Evolutionary conservation across 37 sponge, comb jelly and placozoan species (phyloP).

Genomic region (Aplysina aerophoba): DNA sequence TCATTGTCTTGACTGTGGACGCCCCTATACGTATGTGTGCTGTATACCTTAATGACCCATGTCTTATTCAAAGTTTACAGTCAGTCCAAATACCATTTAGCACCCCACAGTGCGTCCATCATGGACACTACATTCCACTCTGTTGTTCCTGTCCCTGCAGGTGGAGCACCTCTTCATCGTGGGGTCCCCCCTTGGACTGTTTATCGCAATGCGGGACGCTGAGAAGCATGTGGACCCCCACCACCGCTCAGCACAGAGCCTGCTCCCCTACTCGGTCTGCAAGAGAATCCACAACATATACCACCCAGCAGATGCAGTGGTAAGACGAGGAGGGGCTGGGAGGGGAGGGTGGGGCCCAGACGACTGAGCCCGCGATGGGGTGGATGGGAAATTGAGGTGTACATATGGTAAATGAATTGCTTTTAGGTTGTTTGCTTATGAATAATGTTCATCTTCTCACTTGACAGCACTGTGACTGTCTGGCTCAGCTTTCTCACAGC

Average conservation of each 20-base stretch:
- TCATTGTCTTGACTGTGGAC: background rate
- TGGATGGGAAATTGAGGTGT: background rate
- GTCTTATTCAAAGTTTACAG: too few species aligned
- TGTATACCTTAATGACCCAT: background rate
- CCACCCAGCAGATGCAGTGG: constrained; percentile 91
- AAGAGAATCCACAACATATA: constrained; percentile 85
- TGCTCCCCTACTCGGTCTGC: constrained; percentile 81
- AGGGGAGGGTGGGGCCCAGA: background rate
- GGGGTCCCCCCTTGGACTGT: constrained; percentile 87
- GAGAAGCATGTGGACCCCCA: constrained; percentile 47
- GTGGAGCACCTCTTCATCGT: constrained; percentile 89
- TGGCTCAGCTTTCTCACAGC: too few species aligned
- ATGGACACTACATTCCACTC: background rate
- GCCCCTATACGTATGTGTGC: background rate
- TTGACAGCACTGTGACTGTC: too few species aligned
- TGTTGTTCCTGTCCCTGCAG: constrained; percentile 28
- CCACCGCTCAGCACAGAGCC: constrained; percentile 45
- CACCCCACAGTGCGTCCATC: too few species aligned
- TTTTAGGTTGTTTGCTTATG: too few species aligned
- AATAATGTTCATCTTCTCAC: too few species aligned
- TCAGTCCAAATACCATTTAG: too few species aligned
- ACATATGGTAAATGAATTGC: background rate
- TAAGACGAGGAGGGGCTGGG: constrained; percentile 35
- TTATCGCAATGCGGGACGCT: constrained; percentile 77
- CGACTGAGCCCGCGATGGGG: too few species aligned